Evolutionary conservation across 2,797 vertebrate species (phyloP), one percentile per base, ranked within the genome.

Genomic region (Siniperca undulata): DNA sequence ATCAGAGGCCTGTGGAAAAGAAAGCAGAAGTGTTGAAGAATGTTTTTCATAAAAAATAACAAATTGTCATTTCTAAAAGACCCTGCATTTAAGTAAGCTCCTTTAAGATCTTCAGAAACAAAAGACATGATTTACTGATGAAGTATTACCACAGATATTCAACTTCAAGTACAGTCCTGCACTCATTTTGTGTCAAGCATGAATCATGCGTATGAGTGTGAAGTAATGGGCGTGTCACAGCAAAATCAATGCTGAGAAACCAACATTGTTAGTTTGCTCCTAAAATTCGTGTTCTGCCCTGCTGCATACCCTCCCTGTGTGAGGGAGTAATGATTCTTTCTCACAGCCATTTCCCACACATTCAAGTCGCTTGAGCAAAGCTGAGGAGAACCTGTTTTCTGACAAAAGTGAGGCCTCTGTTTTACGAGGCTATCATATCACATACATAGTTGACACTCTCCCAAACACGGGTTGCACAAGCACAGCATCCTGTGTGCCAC

Each of bases 1-100:
- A 74, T 99, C 97, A 34, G 97, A 96, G 22, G 97, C 96, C 98
- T 99, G 92, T n/a, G 88, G 59, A 71, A 19, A 59, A 85, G 70
- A 77, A 69, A 79, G 12, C 20, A 81, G 4, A 66, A 7, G 27
- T 69, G 65, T 46, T 52, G 66, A 38, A 27, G 22, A 12, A 36
- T 30, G 36, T 60, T 70, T 52, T 76, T 52, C 1, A n/a, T 53
- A 10, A 77, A 42, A 56, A 74, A 58, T 6, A 52, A 70, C 27
- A 58, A 68, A 20, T 30, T 22, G 7, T 60, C 53, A 55, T 36
- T 62, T 61, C n/a, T 27, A 13, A 53, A 60, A 53, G n/a, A 50
- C 12, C 10, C 34, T 7, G 61, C 12, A 40, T 67, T 69, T 50
- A 59, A 60, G 10, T 52, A 48, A 55, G 14, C 40, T 61, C 3